phyloP scores from a whole-genome alignment of 2,113 vertebrate species.

The Pithys albifrons region DNA sequence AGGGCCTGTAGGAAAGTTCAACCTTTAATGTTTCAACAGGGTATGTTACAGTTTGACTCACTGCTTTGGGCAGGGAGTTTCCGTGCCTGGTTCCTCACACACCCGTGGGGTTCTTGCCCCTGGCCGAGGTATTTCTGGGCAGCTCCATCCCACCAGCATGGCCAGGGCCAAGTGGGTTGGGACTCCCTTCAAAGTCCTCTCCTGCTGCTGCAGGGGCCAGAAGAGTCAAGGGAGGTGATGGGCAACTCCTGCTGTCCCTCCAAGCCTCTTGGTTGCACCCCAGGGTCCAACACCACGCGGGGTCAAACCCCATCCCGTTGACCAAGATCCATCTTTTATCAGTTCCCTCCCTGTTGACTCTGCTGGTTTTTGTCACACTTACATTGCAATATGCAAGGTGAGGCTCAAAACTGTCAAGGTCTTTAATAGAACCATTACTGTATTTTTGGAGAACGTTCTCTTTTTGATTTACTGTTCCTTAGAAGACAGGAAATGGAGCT shows the following conservation, averaged over 20 bases:
- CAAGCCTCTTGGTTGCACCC: fast-evolving
- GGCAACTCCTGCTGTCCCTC: not conserved
- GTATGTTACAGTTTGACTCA: not conserved
- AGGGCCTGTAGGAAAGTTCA: conserved; percentile 49
- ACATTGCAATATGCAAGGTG: conserved; percentile 62
- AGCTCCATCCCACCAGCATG: not conserved
- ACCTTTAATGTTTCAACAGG: not conserved
- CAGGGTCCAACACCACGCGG: fast-evolving
- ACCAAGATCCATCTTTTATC: not conserved
- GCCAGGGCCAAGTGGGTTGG: not conserved
- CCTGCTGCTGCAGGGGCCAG: not conserved
- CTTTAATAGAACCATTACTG: conserved; percentile 60
- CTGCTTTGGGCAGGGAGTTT: not conserved
- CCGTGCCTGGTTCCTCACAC: not conserved
- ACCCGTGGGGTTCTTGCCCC: not conserved
- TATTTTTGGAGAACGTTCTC: conserved; percentile 39
- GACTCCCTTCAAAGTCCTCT: not conserved
- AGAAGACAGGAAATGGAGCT: conserved; percentile 74
- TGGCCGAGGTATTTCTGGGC: not conserved
- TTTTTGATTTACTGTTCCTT: conserved; percentile 66
- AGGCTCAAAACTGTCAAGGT: conserved; percentile 62
- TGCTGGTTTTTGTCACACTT: not conserved
- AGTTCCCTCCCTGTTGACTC: not conserved
- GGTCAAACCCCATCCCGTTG: not conserved
- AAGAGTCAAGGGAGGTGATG: not conserved